These are phyloP conservation scores for Calcarius lapponicus DNA, from an alignment of 2,797 vertebrate genomes.

Conservation along the genomic window DNA sequence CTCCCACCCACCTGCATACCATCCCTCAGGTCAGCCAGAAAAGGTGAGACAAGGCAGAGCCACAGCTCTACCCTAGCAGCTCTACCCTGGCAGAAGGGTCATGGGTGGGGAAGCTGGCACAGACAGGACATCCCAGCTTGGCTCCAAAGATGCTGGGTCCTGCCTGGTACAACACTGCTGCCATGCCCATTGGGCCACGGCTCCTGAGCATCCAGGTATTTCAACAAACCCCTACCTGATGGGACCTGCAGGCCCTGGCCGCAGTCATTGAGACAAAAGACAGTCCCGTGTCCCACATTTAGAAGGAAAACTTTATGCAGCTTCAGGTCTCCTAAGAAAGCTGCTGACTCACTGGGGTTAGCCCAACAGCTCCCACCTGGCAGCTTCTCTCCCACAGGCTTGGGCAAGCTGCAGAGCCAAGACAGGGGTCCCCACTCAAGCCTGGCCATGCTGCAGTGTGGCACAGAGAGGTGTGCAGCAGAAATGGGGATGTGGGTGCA, in stretches of 20 bases:
- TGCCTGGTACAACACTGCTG: not conserved
- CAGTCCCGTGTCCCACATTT: not conserved
- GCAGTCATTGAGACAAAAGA: not conserved
- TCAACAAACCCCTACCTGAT: not conserved
- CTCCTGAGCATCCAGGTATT: not conserved
- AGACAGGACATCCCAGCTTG: fast-evolving
- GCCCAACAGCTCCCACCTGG: not conserved
- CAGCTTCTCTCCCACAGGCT: not conserved
- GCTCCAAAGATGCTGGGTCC: not conserved
- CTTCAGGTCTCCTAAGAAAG: not conserved
- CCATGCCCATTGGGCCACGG: not conserved
- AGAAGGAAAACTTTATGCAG: not conserved
- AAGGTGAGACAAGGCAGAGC: not conserved
- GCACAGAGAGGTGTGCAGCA: fast-evolving
- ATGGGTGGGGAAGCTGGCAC: not conserved
- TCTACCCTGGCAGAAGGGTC: not conserved
- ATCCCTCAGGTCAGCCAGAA: not conserved
- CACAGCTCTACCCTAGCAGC: not conserved
- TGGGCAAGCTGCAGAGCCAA: not conserved
- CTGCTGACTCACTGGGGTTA: not conserved
- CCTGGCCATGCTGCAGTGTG: fast-evolving
- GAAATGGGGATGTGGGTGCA: not conserved
- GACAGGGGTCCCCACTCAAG: fast-evolving
- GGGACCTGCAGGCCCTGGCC: not conserved
- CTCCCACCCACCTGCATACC: not conserved